A percentile compares a stretch with the other conserved stretches of the same genome.
Conservation (phyloP, 2,113 vertebrate genomes). For the Tringa solitaria region DNA sequence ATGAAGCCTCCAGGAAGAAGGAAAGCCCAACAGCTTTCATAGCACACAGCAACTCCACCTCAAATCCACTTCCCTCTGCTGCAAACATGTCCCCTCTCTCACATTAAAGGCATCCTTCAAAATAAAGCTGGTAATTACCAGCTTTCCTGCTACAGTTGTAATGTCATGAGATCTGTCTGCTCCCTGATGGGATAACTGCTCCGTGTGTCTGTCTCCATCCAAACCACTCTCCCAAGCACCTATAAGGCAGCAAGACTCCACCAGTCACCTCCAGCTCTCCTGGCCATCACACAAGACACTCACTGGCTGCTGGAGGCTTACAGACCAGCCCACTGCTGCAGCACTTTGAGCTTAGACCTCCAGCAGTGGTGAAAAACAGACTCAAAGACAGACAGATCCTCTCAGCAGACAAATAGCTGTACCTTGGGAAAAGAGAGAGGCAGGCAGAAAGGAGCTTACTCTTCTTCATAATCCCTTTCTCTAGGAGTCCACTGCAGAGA, state of each 20-base stretch:
- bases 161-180: background rate
- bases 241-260: background rate
- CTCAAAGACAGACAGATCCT: background rate
- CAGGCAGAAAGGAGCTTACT: background rate
- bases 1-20: background rate
- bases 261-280: background rate
- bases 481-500: background rate
- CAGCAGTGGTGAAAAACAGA: background rate
- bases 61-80: background rate
- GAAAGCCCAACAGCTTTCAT: background rate
- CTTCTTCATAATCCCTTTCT: background rate
- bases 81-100: background rate
- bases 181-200: background rate
- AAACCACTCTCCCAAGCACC: background rate
- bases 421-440: background rate
- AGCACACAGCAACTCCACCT: background rate
- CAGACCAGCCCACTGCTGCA: accelerated
- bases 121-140: background rate
- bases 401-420: background rate
- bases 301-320: background rate
- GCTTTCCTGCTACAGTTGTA: background rate
- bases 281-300: background rate
- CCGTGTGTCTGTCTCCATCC: accelerated
- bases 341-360: background rate
- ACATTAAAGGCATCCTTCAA: background rate